A percentile compares a stretch with the other conserved stretches of the same genome.
Conservation (phyloP, 2,113 vertebrate genomes). For the Steatornis caripensis region DNA sequence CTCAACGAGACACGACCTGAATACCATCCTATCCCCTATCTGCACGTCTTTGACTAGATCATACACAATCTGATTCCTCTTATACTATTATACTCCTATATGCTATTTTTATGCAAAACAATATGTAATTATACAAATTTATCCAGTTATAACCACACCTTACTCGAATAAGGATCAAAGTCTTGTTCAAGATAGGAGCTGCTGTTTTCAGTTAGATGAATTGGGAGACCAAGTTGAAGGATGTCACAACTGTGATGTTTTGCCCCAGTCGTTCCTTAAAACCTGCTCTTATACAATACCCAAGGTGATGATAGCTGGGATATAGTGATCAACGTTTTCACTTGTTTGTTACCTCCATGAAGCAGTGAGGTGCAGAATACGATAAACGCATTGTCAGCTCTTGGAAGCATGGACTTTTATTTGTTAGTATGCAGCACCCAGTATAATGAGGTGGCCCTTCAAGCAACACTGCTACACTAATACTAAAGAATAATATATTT, state of each 20-base stretch:
- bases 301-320: background rate
- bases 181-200: background rate
- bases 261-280: background rate
- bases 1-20: background rate
- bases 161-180: background rate
- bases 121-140: background rate
- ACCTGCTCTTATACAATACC: background rate
- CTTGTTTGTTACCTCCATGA: background rate
- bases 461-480: background rate
- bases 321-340: background rate
- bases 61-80: background rate
- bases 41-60: background rate
- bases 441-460: background rate
- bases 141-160: background rate
- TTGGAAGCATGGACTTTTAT: background rate
- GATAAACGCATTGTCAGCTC: background rate
- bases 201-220: background rate
- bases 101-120: background rate
- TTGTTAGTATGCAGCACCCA: background rate
- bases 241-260: background rate
- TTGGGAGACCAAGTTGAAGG: background rate
- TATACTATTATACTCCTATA: too few species aligned
- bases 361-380: background rate
- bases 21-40: background rate
- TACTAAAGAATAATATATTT: background rate